A percentile compares a stretch with the other conserved stretches of the same genome.
Conservation (phyloP, 1,140 invertebrate species). For the Drosophila sturtevanti region DNA sequence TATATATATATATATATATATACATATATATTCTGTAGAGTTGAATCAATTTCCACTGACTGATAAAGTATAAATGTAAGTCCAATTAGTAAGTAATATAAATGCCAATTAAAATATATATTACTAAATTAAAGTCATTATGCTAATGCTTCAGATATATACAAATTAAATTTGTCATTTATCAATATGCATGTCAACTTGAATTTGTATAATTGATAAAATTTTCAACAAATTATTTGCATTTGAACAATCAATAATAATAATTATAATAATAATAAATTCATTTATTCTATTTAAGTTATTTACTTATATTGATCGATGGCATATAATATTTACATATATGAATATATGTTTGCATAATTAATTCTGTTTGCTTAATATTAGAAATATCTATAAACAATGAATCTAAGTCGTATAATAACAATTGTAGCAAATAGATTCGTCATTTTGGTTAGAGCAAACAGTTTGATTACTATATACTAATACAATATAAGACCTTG, state of each 20-base stretch:
- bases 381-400: background rate
- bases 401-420: background rate
- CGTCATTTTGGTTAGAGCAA: background rate
- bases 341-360: no score
- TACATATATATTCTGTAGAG: background rate
- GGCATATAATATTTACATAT: conserved; percentile 7
- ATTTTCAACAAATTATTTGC: conserved; percentile 36
- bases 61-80: conserved; percentile 12
- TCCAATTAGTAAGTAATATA: conserved; percentile 42
- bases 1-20: no score
- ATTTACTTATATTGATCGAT: conserved; percentile 37
- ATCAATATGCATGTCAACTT: conserved; percentile 44
- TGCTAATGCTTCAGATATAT: background rate
- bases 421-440: background rate
- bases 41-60: background rate
- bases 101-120: background rate
- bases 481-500: no score
- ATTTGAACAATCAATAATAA: conserved; percentile 26
- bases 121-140: background rate
- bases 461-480: background rate
- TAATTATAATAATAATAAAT: conserved; percentile 62
- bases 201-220: conserved; percentile 35
- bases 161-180: conserved; percentile 19
- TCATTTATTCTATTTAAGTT: conserved; percentile 64
- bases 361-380: conserved; percentile 17